Base-by-base conservation (phyloP, 2,888 invertebrate species). In the Scaptomyza tumidula region DNA sequence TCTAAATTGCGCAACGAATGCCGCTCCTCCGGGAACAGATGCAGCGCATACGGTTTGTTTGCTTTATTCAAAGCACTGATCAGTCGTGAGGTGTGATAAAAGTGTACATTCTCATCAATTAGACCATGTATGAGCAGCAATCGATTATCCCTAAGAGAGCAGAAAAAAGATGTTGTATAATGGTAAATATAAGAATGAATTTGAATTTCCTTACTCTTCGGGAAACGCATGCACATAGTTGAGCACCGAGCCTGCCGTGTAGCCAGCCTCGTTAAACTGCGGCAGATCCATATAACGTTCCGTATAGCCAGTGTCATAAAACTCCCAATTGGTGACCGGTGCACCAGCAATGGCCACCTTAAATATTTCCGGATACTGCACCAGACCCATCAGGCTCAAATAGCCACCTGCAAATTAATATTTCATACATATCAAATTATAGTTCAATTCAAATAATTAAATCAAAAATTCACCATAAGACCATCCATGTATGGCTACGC, bases 91-190 rank as follows among this genome's bases (percentile, higher is more conserved):
- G 98, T 98, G 92, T 99, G 99, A 81, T 96, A 96, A 92, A 99
- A 99, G 92, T 99, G 99, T 0, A 99, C 99, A 91, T 99, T 99
- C 92, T 99, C 99, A 91, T 99, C 99, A 61, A 98, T 98, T 71
- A 99, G 93, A 2, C 99, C 99, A 92, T 99, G 99, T 80, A 99
- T 97, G 41, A 99, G 97, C 16, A 99, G 93, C 75, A 99, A 93
- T 37, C 99, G 95, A 88, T 97, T 97, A 90, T 97, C 97, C 90
- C 96, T 96, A 60, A n/a, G 24, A 24, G 24, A 24, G 24, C 24
- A 52, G 41, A 35, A 39, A 14, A 13, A 24, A 14, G 16, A n/a
- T 24, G 14, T 6, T 5, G n/a, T 43, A 9, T 9, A 14, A 3
- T 6, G 7, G 1, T 1, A 19, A n/a, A 13, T 10, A 35, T n/a